phyloP scores from a whole-genome alignment of 2,113 vertebrate species.

The Hippocampus zosterae region DNA sequence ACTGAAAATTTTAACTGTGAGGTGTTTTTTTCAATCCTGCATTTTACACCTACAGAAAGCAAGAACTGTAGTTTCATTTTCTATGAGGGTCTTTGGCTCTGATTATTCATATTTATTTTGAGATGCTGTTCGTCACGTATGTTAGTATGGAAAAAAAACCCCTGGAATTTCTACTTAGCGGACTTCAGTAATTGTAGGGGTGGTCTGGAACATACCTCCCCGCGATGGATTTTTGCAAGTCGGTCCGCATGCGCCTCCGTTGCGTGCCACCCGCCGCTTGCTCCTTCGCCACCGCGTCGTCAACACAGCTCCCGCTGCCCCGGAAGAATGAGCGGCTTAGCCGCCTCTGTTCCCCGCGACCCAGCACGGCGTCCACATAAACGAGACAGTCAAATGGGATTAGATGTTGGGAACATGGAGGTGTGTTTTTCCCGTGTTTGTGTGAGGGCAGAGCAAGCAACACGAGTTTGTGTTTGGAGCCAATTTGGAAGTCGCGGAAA shows the following conservation, averaged over 20 bases:
- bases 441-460: slow-evolving; percentile 41
- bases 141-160: background rate
- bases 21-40: no score
- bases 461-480: slow-evolving; percentile 46
- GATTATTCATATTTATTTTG: no score
- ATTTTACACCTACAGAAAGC: no score
- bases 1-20: no score
- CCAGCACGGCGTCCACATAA: slow-evolving; percentile 40
- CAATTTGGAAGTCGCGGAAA: slow-evolving; percentile 58
- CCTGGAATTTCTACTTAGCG: background rate
- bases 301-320: slow-evolving; percentile 56
- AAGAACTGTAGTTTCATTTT: no score
- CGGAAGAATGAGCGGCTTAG: slow-evolving; percentile 61
- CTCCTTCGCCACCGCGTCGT: slow-evolving; percentile 47
- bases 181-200: no score
- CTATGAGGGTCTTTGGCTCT: no score
- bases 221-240: background rate
- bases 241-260: slow-evolving; percentile 43
- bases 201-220: no score
- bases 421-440: slow-evolving; percentile 31
- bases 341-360: slow-evolving; percentile 30
- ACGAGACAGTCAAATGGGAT: slow-evolving; percentile 61
- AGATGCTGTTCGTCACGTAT: background rate
- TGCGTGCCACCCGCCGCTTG: slow-evolving; percentile 51
- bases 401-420: slow-evolving; percentile 37